Percentiles rank a stretch among this genome's conserved stretches.
Evolutionary conservation across 2,797 vertebrate genomes (phyloP).

Genomic region (Lutjanus campechanus): DNA sequence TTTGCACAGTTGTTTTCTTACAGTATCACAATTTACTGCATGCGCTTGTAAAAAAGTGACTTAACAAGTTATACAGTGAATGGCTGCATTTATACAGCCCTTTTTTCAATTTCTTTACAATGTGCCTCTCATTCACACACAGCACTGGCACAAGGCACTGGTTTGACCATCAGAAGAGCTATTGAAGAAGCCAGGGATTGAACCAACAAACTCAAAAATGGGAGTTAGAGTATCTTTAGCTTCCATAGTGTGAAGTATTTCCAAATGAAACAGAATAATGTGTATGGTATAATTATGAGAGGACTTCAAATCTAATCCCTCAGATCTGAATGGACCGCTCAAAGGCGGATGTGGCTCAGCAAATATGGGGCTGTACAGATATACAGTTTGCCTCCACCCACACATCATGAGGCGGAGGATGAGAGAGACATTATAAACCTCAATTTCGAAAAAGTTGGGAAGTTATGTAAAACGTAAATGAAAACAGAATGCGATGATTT

Average conservation of each 20-base stretch:
- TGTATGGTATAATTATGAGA: not conserved
- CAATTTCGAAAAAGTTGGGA: no score
- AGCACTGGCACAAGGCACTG: not conserved
- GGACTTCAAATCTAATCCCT: slow-evolving; percentile 1
- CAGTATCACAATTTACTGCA: not conserved
- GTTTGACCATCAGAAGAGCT: no score
- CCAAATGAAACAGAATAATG: not conserved
- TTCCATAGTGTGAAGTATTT: not conserved
- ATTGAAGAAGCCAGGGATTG: no score
- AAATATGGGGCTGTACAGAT: slow-evolving; percentile 2
- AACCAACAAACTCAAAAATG: not conserved
- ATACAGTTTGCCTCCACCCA: not conserved
- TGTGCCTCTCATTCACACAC: not conserved
- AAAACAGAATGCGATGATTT: no score
- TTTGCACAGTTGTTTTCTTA: not conserved
- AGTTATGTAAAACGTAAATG: no score
- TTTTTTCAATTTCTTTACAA: not conserved
- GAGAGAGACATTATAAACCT: no score
- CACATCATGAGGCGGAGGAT: not conserved
- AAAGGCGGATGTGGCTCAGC: not conserved
- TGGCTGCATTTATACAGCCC: not conserved
- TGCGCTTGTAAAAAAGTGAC: not conserved
- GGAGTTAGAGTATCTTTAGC: not conserved
- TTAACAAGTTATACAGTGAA: not conserved
- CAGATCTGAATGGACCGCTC: slow-evolving; percentile 8